phyloP scores from a whole-genome alignment of 1,140 invertebrate species.

The Hyphantria cunea region DNA sequence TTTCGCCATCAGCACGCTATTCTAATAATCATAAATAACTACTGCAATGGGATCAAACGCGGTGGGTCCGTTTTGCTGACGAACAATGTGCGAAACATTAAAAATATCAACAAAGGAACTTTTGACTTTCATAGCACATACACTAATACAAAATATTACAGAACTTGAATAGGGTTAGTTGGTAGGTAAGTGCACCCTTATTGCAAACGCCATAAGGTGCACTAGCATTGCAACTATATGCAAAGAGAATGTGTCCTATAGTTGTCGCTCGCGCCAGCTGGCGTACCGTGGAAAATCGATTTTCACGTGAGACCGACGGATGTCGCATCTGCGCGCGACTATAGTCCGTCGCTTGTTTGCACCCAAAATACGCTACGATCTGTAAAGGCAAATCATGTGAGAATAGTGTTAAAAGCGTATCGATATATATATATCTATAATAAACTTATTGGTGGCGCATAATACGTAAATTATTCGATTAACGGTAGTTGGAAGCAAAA shows the following conservation, averaged over 20 bases:
- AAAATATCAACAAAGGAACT: constrained; percentile 81
- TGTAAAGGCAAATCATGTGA: constrained; percentile 47
- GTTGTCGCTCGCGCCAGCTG: constrained; percentile 76
- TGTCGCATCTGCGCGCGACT: constrained; percentile 75
- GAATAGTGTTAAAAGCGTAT: constrained; percentile 17
- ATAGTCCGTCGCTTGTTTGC: constrained; percentile 55
- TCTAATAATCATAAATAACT: constrained; percentile 80
- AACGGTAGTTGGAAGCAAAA: constrained; percentile 6
- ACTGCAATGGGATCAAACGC: constrained; percentile 76
- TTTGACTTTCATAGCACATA: constrained; percentile 79
- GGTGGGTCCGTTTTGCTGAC: constrained; percentile 58
- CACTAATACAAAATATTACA: constrained; percentile 42
- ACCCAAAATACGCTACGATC: constrained; percentile 59
- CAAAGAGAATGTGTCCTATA: constrained; percentile 40
- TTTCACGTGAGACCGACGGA: constrained; percentile 77
- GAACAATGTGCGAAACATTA: constrained; percentile 81
- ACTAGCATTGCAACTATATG: constrained; percentile 13
- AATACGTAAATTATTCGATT: constrained; percentile 11
- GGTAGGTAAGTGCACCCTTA: constrained; percentile 39
- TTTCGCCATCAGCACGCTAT: constrained; percentile 70
- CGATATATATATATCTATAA: constrained; percentile 15
- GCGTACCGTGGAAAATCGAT: constrained; percentile 79
- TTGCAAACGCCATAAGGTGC: constrained; percentile 25
- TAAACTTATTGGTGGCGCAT: constrained; percentile 8
- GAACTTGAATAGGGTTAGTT: constrained; percentile 2